Evolutionary conservation across 2,113 vertebrate species (phyloP).

Genomic region (Epinephelus moara): DNA sequence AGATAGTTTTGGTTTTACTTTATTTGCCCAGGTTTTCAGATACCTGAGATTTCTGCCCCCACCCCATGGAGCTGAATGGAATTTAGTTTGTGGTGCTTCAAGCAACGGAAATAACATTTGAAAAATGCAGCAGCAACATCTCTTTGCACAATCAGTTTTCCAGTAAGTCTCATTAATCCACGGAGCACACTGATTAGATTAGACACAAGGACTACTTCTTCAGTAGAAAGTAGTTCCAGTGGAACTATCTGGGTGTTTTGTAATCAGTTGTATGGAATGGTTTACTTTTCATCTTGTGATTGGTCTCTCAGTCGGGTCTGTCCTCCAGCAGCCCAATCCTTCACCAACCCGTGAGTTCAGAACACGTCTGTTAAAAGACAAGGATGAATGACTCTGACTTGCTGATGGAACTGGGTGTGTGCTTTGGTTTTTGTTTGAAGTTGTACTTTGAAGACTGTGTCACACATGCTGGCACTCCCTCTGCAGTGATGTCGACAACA

Average conservation of each 20-base stretch:
- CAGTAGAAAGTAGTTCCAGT: no score
- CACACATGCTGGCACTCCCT: conserved; percentile 27
- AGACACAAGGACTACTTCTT: neutral
- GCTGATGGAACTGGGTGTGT: neutral
- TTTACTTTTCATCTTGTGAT: neutral
- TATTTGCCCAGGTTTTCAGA: no score
- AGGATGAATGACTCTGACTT: neutral
- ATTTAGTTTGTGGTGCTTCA: no score
- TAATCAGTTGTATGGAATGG: no score
- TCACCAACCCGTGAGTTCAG: neutral
- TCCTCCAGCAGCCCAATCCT: neutral
- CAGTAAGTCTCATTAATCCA: neutral
- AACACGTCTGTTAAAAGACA: neutral
- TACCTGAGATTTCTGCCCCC: no score
- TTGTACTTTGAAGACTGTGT: neutral
- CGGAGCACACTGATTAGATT: neutral
- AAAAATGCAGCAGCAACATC: no score
- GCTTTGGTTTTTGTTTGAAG: conserved; percentile 12
- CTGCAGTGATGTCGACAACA: conserved; percentile 34
- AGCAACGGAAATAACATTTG: no score
- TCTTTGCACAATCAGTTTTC: neutral
- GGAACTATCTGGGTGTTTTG: no score
- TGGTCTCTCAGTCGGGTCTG: neutral
- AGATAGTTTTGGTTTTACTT: no score
- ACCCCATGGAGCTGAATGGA: no score